These are phyloP conservation scores for Apolygus lucorum DNA, from an alignment of 1,140 invertebrate species.

Conservation along the genomic window DNA sequence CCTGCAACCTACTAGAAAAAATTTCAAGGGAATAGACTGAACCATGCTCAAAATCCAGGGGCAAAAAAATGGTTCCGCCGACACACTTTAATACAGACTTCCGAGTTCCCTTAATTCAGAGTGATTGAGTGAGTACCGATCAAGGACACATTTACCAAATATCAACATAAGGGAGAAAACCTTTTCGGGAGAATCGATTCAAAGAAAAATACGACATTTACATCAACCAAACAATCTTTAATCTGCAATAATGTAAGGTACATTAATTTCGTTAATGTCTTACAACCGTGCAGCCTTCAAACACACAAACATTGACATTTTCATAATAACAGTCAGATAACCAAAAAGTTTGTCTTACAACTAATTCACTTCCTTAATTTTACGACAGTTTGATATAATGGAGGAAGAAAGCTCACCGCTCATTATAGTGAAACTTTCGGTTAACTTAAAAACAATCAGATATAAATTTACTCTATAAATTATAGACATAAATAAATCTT, in stretches of 20 bases:
- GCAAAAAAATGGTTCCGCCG: no score
- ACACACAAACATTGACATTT: slow-evolving; percentile 28
- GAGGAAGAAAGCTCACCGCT: slow-evolving; percentile 21
- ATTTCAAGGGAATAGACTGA: no score
- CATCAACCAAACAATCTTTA: slow-evolving; percentile 31
- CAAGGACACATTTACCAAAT: no score
- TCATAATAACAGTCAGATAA: slow-evolving; percentile 28
- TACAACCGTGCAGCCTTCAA: slow-evolving; percentile 25
- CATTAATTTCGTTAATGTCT: slow-evolving; percentile 23
- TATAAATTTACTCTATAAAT: slow-evolving; percentile 26
- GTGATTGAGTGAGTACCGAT: no score
- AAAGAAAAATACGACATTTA: no score
- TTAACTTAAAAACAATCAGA: slow-evolving; percentile 22
- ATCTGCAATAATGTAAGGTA: slow-evolving; percentile 26
- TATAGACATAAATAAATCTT: slow-evolving; percentile 16
- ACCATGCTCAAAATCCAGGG: no score
- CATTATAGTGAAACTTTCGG: slow-evolving; percentile 4
- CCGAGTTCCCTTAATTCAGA: no score
- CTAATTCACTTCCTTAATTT: slow-evolving; percentile 25
- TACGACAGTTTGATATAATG: slow-evolving; percentile 27
- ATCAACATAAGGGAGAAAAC: no score
- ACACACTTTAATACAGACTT: no score
- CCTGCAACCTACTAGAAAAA: no score
- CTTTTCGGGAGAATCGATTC: no score
- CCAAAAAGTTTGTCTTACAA: slow-evolving; percentile 26